These are phyloP conservation scores for Ovis canadensis DNA, from an alignment of 2,113 vertebrate genomes.

Conservation along the genomic window DNA sequence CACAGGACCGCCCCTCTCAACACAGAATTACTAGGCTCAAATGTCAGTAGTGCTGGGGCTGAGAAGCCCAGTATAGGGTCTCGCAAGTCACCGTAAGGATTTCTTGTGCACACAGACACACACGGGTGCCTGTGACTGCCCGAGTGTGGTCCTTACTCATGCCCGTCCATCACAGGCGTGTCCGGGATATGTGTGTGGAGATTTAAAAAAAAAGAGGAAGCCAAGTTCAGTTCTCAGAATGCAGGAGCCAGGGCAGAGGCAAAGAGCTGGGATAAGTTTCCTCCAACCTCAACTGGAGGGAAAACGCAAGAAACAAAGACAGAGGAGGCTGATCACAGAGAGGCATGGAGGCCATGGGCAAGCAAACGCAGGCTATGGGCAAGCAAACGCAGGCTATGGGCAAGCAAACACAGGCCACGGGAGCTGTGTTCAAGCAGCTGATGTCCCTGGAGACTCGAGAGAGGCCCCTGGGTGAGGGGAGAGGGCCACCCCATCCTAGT, in stretches of 20 bases:
- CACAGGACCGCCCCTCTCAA: background rate
- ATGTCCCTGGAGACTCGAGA: background rate
- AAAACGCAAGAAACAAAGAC: background rate
- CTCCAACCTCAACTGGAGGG: background rate
- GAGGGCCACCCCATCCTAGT: background rate
- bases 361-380: background rate
- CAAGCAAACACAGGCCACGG: background rate
- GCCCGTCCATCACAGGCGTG: fast-evolving
- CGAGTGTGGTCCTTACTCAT: fast-evolving
- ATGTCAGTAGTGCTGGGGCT: fast-evolving
- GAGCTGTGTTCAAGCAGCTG: background rate
- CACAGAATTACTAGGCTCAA: background rate
- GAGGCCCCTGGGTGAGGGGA: background rate
- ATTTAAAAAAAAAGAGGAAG: background rate
- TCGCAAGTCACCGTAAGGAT: background rate
- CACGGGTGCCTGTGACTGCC: background rate
- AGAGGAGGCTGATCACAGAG: background rate
- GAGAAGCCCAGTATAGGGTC: background rate
- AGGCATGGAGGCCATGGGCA: background rate
- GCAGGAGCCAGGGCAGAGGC: background rate
- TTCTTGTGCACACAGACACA: background rate
- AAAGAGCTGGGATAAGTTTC: background rate
- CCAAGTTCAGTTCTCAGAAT: background rate
- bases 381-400: background rate
- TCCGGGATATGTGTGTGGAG: background rate